These are phyloP conservation scores for Gallirallus australis DNA, from an alignment of 2,797 vertebrate genomes.

Conservation along the genomic window DNA sequence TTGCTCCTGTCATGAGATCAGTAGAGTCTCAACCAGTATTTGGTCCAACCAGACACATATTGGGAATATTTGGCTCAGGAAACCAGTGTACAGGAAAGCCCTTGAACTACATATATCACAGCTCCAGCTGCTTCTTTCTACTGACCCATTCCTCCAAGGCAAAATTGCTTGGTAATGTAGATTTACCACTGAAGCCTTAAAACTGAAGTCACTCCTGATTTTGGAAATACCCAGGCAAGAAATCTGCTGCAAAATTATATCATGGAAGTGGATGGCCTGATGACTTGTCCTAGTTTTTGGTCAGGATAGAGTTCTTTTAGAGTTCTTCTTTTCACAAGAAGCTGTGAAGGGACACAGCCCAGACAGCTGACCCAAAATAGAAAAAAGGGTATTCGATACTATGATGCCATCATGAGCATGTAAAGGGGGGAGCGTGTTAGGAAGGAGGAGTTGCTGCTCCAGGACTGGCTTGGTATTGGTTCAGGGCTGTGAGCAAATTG, in stretches of 20 bases:
- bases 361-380: no score
- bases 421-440: no score
- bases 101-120: neutral
- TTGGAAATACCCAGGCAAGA: neutral
- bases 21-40: neutral
- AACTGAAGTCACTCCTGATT: neutral
- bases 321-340: no score
- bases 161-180: neutral
- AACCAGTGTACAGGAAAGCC: neutral
- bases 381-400: no score
- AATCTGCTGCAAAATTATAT: neutral
- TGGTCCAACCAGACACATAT: neutral
- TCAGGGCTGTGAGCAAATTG: no score
- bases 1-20: neutral
- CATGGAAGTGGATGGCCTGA: neutral
- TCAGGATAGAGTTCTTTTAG: no score
- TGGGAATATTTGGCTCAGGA: neutral
- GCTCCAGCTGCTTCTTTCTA: neutral
- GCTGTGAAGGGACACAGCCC: no score
- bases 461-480: no score
- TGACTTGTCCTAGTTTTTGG: neutral
- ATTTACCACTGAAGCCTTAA: neutral
- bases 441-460: no score
- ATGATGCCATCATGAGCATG: no score
- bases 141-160: neutral